Conservation (phyloP, 2,113 vertebrate species). For the Rutilus rutilus region DNA sequence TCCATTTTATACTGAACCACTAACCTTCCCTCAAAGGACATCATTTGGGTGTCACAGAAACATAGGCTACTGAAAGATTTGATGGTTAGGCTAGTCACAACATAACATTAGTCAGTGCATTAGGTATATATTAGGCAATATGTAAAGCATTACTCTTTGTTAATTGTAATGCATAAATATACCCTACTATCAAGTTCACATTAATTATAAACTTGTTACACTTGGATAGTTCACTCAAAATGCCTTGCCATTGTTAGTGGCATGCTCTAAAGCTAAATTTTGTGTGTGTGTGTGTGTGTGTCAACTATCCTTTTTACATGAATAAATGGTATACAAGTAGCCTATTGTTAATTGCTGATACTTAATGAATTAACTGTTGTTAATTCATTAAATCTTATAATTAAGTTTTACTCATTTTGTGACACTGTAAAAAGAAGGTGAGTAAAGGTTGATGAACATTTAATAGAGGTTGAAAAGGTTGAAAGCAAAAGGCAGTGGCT, state of each 20-base stretch:
- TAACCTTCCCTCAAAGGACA: background rate
- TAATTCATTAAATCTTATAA: background rate
- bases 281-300: background rate
- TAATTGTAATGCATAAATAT: no score
- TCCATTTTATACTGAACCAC: background rate
- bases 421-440: background rate
- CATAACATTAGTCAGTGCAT: background rate
- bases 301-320: background rate
- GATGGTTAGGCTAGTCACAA: background rate
- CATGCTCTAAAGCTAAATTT: no score
- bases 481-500: background rate
- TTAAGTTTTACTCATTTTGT: background rate
- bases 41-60: background rate
- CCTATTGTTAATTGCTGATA: background rate
- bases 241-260: no score
- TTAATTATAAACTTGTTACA: no score
- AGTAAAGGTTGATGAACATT: background rate
- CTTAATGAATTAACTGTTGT: background rate
- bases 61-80: background rate
- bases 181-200: no score
- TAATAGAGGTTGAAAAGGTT: constrained; percentile 18
- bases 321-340: background rate
- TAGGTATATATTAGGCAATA: background rate
- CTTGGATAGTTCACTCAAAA: no score
- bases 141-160: no score